Base-by-base conservation (phyloP, 2,113 vertebrate genomes). In the Onychostoma macrolepis region DNA sequence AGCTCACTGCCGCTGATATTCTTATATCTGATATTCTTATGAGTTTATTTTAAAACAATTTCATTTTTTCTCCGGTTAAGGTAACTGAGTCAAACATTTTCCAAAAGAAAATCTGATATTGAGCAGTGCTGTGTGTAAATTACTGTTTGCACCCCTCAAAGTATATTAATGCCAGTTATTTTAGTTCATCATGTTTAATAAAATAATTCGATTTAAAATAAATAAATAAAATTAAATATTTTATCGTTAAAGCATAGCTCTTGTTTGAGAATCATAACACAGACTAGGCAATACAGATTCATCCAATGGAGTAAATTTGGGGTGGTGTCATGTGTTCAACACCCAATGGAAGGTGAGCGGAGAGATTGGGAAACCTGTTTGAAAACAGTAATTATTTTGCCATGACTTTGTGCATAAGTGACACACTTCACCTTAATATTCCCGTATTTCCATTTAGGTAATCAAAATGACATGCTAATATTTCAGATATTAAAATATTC, bases 51-150 rank as follows among this genome's bases (percentile, higher is more conserved):
- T 4, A 50, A 50, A 50, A 15, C 13, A 17, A 4, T 17, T 45
- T 45, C n/a, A n/a, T n/a, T 43, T 13, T 67, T 50, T 76, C 65
- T 89, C 36, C 36, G 38, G 48, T 30, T 72, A 48, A 8, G 67
- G 80, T 90, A 83, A 93, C 88, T 92, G 89, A 90, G 86, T 69
- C 89, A 76, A 43, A 78, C 87, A 53, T 77, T 53, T 71, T 67
- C 78, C 56, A 87, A 86, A 56, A 61, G 24, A 48, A 89, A 33
- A 43, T 41, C 63, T 83, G 28, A 71, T 89, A 72, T n/a, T 15
- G 28, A 15, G 45, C 28, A 13, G 38, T 30, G 2, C 36, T 71
- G 30, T 36, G 28, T 71, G 28, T 4, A 72, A 10, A 72, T 38
- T 19, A 72, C 7, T 28, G 26, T 13, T 28, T 24, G 21, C 53